Evolutionary conservation across 1,140 invertebrate genomes (phyloP).

Genomic region (Drosophila pachea): DNA sequence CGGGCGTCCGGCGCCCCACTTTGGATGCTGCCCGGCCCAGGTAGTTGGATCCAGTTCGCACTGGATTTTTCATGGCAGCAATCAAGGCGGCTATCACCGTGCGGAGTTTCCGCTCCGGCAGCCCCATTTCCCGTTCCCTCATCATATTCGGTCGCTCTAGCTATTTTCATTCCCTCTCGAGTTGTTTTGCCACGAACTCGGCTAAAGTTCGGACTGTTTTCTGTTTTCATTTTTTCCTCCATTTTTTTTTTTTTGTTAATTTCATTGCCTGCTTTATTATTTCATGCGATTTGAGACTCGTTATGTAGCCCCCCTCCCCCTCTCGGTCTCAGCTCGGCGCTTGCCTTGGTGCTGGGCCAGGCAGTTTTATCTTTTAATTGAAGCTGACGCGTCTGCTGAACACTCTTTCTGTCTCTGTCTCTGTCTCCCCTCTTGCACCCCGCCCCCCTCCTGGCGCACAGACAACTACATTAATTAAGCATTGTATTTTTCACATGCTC

Average conservation of each 20-base stretch:
- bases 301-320: constrained; percentile 7
- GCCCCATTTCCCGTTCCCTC: constrained; percentile 39
- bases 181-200: constrained; percentile 18
- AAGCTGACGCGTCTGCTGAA: constrained; percentile 59
- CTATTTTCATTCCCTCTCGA: constrained; percentile 18
- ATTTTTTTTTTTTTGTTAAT: constrained; percentile 45
- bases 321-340: background rate
- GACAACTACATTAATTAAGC: constrained; percentile 62
- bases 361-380: constrained; percentile 76
- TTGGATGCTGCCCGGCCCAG: constrained; percentile 4
- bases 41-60: constrained; percentile 42
- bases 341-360: constrained; percentile 24
- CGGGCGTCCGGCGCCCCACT: too few species aligned
- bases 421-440: constrained; percentile 8
- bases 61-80: constrained; percentile 41
- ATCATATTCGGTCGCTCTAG: background rate
- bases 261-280: constrained; percentile 68
- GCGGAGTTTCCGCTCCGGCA: constrained; percentile 41
- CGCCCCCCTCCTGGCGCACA: constrained; percentile 7
- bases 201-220: constrained; percentile 31
- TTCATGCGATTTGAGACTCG: constrained; percentile 65
- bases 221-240: constrained; percentile 36
- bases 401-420: constrained; percentile 10
- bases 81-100: constrained; percentile 49
- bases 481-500: constrained; percentile 53